phyloP scores from a whole-genome alignment of 2,113 vertebrate species.

The Vicugna pacos region DNA sequence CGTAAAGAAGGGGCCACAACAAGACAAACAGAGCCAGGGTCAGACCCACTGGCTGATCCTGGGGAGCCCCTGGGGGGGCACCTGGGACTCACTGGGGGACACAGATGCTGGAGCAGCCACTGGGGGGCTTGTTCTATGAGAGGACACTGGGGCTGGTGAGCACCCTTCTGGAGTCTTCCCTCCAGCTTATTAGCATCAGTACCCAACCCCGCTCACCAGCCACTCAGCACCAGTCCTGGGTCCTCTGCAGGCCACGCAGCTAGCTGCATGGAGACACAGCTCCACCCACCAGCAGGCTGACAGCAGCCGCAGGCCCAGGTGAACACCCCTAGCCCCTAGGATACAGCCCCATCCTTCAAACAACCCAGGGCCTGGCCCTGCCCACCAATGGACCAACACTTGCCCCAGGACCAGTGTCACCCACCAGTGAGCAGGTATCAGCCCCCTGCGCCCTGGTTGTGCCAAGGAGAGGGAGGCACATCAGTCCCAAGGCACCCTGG shows the following conservation, averaged over 20 bases:
- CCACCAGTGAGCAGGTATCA: not conserved
- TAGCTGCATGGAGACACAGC: not conserved
- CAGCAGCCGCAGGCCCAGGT: not conserved
- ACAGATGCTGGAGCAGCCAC: not conserved
- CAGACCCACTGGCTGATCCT: not conserved
- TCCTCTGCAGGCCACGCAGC: not conserved
- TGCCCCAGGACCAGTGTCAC: not conserved
- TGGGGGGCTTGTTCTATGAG: not conserved
- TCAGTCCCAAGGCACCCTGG: not conserved
- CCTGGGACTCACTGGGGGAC: not conserved
- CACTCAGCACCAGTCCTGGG: not conserved
- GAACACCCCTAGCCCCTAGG: not conserved
- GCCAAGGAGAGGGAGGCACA: not conserved
- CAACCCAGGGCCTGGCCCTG: too few relatives aligned
- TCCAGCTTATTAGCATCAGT: not conserved
- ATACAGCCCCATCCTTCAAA: not conserved
- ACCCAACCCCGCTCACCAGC: not conserved
- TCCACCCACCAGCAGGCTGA: not conserved
- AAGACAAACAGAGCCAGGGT: not conserved
- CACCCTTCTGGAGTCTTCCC: not conserved
- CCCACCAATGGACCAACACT: not conserved
- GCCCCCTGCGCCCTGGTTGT: not conserved
- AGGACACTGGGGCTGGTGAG: not conserved
- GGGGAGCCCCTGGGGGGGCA: not conserved
- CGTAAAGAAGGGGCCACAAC: rapidly evolving